Percentiles rank a stretch among this genome's conserved stretches.
phyloP scores from a whole-genome alignment of 2,888 invertebrate genomes.

The Resseliella maxima region DNA sequence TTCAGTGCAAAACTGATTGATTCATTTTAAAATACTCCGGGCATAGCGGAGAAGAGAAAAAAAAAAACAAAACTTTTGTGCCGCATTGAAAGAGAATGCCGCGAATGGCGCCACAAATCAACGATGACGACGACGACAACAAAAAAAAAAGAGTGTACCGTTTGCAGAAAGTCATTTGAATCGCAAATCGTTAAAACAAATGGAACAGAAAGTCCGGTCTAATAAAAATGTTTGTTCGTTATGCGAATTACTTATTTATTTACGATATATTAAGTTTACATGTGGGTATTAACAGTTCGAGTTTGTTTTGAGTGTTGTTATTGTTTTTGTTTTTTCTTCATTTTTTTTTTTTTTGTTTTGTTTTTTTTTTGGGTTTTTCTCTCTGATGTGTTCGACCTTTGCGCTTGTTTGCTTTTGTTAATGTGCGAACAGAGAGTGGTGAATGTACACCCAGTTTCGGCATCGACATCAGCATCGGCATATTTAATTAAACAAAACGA shows the following conservation, averaged over 20 bases:
- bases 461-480: no score
- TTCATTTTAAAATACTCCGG: not conserved
- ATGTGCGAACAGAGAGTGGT: not conserved
- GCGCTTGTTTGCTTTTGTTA: not conserved
- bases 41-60: not conserved
- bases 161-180: not conserved
- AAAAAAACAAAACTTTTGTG: not conserved
- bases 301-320: not conserved
- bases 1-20: not conserved
- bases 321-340: not conserved
- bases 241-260: constrained; percentile 16
- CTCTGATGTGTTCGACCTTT: not conserved
- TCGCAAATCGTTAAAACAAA: constrained; percentile 23
- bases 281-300: constrained; percentile 31
- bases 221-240: not conserved
- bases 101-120: not conserved
- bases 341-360: no score
- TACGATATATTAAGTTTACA: constrained; percentile 1
- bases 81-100: not conserved
- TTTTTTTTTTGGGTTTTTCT: no score
- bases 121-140: not conserved
- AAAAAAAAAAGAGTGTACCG: not conserved
- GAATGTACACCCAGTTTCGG: not conserved
- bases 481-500: not conserved
- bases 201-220: not conserved